Evolutionary conservation across 1,140 invertebrate genomes (phyloP).

Genomic region (Nautilus pompilius): DNA sequence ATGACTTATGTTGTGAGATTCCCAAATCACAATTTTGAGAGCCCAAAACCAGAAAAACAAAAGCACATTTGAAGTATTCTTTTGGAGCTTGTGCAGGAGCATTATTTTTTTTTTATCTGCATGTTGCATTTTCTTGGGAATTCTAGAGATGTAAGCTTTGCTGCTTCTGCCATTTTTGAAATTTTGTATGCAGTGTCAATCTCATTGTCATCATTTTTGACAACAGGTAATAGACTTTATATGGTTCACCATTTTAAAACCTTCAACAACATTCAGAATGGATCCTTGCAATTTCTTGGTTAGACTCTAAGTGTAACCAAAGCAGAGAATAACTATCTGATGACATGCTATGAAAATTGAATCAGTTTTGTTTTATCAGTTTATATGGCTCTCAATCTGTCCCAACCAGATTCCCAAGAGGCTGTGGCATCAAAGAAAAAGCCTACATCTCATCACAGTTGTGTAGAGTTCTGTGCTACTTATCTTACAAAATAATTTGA

Average conservation of each 20-base stretch:
- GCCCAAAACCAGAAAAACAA: conserved; percentile 16
- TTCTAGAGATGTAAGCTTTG: conserved; percentile 4
- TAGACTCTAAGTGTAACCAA: conserved; percentile 12
- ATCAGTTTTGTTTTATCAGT: conserved; percentile 14
- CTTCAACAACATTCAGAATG: conserved; percentile 14
- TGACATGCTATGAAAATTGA: conserved; percentile 18
- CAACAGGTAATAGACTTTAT: background rate
- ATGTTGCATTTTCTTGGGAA: conserved; percentile 11
- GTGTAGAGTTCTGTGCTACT: conserved; percentile 17
- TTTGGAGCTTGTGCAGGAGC: conserved; percentile 7
- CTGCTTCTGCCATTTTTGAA: conserved; percentile 9
- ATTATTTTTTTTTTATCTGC: conserved; percentile 21
- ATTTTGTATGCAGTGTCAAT: conserved; percentile 10
- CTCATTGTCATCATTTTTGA: conserved; percentile 2
- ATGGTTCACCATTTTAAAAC: conserved; percentile 8
- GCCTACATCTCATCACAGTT: conserved; percentile 17
- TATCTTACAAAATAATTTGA: conserved; percentile 14
- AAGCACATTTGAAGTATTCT: conserved; percentile 12
- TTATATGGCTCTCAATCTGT: conserved; percentile 13
- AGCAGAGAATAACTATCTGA: conserved; percentile 15
- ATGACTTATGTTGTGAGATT: too few species aligned
- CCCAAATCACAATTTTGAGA: too few species aligned
- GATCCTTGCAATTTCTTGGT: conserved; percentile 18
- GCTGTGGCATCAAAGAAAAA: conserved; percentile 6
- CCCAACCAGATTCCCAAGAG: conserved; percentile 8